phyloP scores from a whole-genome alignment of 2,113 vertebrate species.

The Meles meles region DNA sequence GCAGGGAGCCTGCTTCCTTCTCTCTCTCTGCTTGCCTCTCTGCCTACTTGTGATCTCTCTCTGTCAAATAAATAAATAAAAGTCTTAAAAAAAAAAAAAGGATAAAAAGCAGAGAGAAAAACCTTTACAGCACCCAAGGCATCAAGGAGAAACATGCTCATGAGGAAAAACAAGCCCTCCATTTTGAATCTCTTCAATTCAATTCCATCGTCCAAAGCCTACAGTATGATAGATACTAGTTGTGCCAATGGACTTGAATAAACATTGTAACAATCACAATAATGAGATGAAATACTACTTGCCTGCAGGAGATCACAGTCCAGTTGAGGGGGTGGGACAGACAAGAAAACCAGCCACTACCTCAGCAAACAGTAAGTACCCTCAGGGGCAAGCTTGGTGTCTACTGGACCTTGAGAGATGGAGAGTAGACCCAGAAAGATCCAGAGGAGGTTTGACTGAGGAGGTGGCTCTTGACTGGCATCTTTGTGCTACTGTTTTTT shows the following conservation, averaged over 20 bases:
- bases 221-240: fast-evolving
- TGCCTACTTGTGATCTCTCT: no score
- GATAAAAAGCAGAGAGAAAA: no score
- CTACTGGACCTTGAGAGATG: fast-evolving
- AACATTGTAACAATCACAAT: not conserved
- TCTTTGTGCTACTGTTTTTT: not conserved
- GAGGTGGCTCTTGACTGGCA: not conserved
- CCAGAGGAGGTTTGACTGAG: not conserved
- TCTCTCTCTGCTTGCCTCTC: no score
- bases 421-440: not conserved
- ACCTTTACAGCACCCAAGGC: not conserved
- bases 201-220: not conserved
- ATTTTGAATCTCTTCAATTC: not conserved
- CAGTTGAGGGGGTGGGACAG: not conserved
- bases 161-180: fast-evolving
- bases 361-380: fast-evolving
- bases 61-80: no score
- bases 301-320: not conserved
- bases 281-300: not conserved
- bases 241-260: not conserved
- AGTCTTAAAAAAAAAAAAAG: no score
- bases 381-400: no score
- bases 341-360: not conserved
- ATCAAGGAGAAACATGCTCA: not conserved
- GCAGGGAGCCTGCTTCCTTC: no score